Evolutionary conservation across 1,140 invertebrate genomes (phyloP), one percentile per base, ranked within the genome.

Genomic region (Achatina immaculata): DNA sequence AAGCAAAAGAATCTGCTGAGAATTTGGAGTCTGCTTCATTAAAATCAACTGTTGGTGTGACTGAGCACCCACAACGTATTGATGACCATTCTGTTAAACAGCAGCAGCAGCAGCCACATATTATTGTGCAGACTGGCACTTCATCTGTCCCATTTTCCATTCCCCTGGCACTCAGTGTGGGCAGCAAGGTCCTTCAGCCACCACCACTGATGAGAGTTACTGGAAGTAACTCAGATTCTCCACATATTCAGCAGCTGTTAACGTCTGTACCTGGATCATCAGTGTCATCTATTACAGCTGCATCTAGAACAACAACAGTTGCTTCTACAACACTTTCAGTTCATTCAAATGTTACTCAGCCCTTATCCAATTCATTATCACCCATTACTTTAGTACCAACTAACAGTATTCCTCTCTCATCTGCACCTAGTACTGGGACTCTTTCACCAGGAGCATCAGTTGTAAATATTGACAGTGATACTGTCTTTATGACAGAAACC

Each of bases 111-210:
- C 78, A 78, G 34, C 42, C 76, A 21, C 78, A 80, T 34, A 80
- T 80, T 71, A 66, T 80, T 21, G 43, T 80, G 0, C 55, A 48
- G 24, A 55, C 78, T 16, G 68, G 78, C 14, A 28, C 66, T n/a
- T 48, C 78, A 16, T 72, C 78, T 51, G 55, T 16, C 0, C 78
- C 78, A 14, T 71, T 80, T 28, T 71, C 78, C 7, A 71, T 80
- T 16, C 78, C 78, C 9, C 21, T 80, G 9, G 55, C 78, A 36
- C 72, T 80, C 36, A 71, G n/a, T 43, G 72, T 80, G 78, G 68
- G 66, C 36, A 72, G 68, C 31, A 80, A 80, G 40, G 78, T 80
- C 14, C 68, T 80, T 1, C 71, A 80, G 40, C 19, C 66, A 34
- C 7, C 42, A 38, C 24, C 66, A 36, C 7, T 28, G n/a, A 55